phyloP scores from a whole-genome alignment of 2,797 vertebrate species.

The Coregonus ussuriensis region DNA sequence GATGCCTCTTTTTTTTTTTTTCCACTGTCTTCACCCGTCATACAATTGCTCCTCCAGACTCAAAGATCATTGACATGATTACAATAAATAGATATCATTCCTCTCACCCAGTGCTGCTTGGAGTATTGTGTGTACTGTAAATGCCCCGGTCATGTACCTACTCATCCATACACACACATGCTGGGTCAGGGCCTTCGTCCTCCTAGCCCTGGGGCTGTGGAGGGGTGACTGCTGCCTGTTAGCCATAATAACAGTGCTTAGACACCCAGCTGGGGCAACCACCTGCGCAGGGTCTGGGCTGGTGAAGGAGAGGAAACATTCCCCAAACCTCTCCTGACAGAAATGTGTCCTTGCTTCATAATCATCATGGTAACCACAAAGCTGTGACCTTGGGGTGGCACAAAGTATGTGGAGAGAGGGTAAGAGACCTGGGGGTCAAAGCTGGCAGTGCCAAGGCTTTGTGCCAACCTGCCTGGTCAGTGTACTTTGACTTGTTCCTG shows the following conservation, averaged over 20 bases:
- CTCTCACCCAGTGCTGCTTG: too few relatives aligned
- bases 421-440: neutral
- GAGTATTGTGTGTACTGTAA: neutral
- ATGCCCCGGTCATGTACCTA: neutral
- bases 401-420: neutral
- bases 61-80: neutral
- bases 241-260: neutral
- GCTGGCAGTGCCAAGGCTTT: neutral
- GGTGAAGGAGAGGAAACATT: neutral
- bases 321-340: constrained; percentile 15
- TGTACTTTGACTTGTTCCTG: neutral
- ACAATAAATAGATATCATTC: neutral
- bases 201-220: neutral
- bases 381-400: constrained; percentile 23
- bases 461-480: neutral
- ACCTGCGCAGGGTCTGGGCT: neutral
- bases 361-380: constrained; percentile 23
- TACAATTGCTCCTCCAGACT: neutral
- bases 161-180: neutral
- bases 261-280: neutral
- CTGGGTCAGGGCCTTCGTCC: neutral
- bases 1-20: too few relatives aligned
- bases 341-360: constrained; percentile 19
- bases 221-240: neutral
- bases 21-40: neutral